Conservation (phyloP, 2,113 vertebrate species). For the Tiliqua scincoides region DNA sequence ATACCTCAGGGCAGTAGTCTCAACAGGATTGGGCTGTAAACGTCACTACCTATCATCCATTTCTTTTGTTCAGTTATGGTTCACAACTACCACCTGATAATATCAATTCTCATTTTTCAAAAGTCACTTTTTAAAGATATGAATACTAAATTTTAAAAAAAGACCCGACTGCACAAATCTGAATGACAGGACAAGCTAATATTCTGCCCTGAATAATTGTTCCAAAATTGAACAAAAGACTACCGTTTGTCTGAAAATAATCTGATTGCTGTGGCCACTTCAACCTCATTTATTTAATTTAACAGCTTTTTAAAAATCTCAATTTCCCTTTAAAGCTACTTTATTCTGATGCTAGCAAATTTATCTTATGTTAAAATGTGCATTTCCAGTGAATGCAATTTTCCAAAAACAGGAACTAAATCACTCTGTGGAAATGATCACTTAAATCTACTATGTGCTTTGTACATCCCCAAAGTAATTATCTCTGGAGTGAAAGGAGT, state of each 20-base stretch:
- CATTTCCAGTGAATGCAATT: not conserved
- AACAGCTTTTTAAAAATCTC: not conserved
- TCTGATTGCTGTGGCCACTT: not conserved
- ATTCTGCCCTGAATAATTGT: not conserved
- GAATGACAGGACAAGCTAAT: not conserved
- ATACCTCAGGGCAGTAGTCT: no score
- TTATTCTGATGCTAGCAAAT: not conserved
- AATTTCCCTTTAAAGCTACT: not conserved
- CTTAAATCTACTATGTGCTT: not conserved
- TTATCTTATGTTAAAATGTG: not conserved
- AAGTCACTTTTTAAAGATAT: not conserved
- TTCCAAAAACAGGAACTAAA: not conserved
- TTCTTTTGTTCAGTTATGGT: not conserved
- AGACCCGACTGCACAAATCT: no score
- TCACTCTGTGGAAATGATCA: not conserved
- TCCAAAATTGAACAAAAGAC: not conserved
- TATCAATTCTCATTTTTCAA: not conserved
- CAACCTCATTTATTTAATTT: not conserved
- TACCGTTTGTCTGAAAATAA: not conserved
- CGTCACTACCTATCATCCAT: constrained; percentile 3
- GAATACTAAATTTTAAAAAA: not conserved
- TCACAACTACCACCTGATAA: not conserved
- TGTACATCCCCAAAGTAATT: not conserved
- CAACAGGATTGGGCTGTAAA: no score
- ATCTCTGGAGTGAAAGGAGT: not conserved